Evolutionary conservation across 23 tunicate genomes (phyloP).

Genomic region (Styela plicata): DNA sequence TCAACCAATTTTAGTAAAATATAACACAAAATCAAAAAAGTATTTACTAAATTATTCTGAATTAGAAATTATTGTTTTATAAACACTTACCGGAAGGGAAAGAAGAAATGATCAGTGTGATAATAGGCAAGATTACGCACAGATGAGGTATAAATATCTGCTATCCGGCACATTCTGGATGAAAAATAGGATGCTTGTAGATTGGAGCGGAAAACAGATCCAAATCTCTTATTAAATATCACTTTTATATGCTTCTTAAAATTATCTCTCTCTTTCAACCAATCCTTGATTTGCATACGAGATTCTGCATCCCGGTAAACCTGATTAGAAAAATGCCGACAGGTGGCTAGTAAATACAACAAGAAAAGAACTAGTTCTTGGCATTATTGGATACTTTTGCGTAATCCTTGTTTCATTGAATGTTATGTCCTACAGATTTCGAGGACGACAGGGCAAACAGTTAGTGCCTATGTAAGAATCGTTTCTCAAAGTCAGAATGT

Average conservation of each 20-base stretch:
- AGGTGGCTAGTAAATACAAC: no score
- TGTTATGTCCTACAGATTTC: no score
- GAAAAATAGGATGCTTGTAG: constrained; percentile 71
- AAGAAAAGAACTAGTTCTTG: no score
- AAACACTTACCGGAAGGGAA: constrained; percentile 59
- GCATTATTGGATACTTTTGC: no score
- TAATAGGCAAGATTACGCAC: constrained; percentile 70
- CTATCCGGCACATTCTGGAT: constrained; percentile 77
- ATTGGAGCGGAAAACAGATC: constrained; percentile 93
- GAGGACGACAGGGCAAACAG: neutral
- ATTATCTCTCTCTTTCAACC: constrained; percentile 73
- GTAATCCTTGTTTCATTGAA: no score
- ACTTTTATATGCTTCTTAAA: constrained; percentile 56
- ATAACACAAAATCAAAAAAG: no score
- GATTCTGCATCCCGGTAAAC: constrained; percentile 77
- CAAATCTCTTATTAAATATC: constrained; percentile 83
- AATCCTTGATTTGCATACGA: constrained; percentile 39
- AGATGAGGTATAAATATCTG: constrained; percentile 93
- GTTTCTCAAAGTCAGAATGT: neutral
- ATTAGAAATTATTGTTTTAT: no score
- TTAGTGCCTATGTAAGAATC: neutral
- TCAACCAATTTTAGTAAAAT: no score
- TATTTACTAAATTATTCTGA: no score
- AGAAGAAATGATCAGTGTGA: constrained; percentile 78
- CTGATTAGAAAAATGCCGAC: constrained; percentile 15